Evolutionary conservation across 2,888 invertebrate species (phyloP), one percentile per base, ranked within the genome.

Genomic region (Ectropis crepuscularia): DNA sequence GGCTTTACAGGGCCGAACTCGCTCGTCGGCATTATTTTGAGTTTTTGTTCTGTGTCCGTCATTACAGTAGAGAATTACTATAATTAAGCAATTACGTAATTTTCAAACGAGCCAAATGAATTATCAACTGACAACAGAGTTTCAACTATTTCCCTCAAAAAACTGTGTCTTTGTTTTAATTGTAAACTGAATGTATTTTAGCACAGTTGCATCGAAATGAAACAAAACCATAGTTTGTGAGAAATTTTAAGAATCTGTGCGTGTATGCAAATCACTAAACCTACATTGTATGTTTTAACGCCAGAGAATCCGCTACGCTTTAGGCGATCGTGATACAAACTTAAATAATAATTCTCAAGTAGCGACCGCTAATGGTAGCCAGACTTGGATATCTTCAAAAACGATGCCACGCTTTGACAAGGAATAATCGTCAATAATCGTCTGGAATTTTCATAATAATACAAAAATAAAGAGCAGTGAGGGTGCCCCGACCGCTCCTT

Each of bases 401-500:
- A 71, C 72, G 81, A 85, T 82, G 80, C 82, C 77, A 80, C 68
- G 69, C 78, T 83, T 83, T 83, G 83, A 86, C 85, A 89, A 87
- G 84, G 80, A 84, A 82, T 87, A 87, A 87, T 86, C 83, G 79
- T 68, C 67, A 67, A 75, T 84, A 86, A 86, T 84, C 82, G 81
- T 82, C 81, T 77, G 80, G 73, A 70, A 78, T 80, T 79, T 77
- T 81, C 80, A 83, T 86, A 86, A 85, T 85, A 84, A 83, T 76
- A 80, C 69, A 71, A 82, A 75, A 85, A 82, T 77, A 82, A 82
- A 82, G 81, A 77, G 76, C 73, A 75, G 75, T 73, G 68, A 72
- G 73, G 74, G 71, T 75, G 73, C 65, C 74, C 67, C 70, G 72
- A 73, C 67, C 72, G 75, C 78, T 77, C 73, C 75, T 88, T 86